Evolutionary conservation across 2,797 vertebrate genomes (phyloP).

Genomic region (Hypotaenidia philippensis): DNA sequence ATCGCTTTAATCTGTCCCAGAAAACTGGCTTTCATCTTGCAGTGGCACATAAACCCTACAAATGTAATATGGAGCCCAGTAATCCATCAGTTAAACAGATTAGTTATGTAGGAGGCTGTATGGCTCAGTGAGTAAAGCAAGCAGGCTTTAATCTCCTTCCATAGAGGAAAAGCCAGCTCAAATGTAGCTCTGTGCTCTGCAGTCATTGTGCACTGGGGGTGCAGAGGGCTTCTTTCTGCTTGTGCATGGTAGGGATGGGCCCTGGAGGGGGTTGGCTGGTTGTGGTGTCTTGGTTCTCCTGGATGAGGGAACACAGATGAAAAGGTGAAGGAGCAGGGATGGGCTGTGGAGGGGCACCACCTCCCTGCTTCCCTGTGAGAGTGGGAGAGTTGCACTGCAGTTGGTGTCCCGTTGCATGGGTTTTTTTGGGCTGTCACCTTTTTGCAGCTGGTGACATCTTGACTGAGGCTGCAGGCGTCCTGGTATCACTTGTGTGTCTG

Average conservation of each 20-base stretch:
- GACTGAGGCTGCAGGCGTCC: background rate
- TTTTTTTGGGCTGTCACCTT: background rate
- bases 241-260: rapidly evolving
- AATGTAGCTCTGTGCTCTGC: background rate
- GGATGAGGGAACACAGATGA: background rate
- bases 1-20: background rate
- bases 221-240: background rate
- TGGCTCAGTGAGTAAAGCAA: background rate
- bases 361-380: background rate
- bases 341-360: background rate
- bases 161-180: background rate
- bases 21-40: constrained; percentile 27
- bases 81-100: constrained; percentile 58
- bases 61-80: constrained; percentile 13
- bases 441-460: background rate
- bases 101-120: background rate
- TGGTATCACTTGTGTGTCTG: background rate
- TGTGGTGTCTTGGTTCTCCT: background rate
- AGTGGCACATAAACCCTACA: background rate
- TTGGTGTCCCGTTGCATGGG: background rate
- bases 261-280: background rate
- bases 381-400: background rate
- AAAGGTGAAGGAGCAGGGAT: background rate
- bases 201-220: rapidly evolving
- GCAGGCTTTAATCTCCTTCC: background rate